Evolutionary conservation across 2,113 vertebrate genomes (phyloP), one percentile per base, ranked within the genome.

Genomic region (Stomatorhinus ivindoensis): DNA sequence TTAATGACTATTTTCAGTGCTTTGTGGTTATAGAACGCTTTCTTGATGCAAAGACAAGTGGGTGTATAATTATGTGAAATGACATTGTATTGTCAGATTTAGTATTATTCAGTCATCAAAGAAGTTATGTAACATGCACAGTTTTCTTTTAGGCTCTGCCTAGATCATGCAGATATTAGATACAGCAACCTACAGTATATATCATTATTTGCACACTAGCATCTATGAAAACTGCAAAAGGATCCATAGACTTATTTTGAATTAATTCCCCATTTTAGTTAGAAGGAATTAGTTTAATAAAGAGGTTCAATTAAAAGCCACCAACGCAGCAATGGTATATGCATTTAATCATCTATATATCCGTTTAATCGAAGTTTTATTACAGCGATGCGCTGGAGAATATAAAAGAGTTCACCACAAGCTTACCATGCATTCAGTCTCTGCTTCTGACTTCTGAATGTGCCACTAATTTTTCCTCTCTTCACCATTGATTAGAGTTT

Each of bases 401-500:
- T 80, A 42, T 42, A 80, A 55, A 3, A 15, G 17, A 80, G 42
- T 80, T 76, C 35, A 42, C 73, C 31, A 17, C 1, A 15, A 76
- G 35, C 73, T 76, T 76, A 8, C 27, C 73, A 39, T 76, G 69
- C 35, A 27, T 31, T 73, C 27, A 76, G 13, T 39, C 69, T 39
- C 1, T 76, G 35, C 35, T 80, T 44, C 21, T 84, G 17, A n/a
- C 44, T 84, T 47, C 44, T 24, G 39, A 47, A 8, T 47, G 82
- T 44, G 42, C 35, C 13, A 87, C 0, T n/a, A 27, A 42, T 7
- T 42, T 42, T 4, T 65, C 17, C 9, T 58, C 39, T 87, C 3
- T 61, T 19, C 39, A 24, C 51, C 87, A 61, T 87, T 65, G 15
- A 0, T 2, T 80, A 99, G 98, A 99, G 97, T 93, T 96, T 99